These are phyloP conservation scores for Sepioteuthis lessoniana DNA, from an alignment of 2,888 invertebrate species.

Conservation along the genomic window DNA sequence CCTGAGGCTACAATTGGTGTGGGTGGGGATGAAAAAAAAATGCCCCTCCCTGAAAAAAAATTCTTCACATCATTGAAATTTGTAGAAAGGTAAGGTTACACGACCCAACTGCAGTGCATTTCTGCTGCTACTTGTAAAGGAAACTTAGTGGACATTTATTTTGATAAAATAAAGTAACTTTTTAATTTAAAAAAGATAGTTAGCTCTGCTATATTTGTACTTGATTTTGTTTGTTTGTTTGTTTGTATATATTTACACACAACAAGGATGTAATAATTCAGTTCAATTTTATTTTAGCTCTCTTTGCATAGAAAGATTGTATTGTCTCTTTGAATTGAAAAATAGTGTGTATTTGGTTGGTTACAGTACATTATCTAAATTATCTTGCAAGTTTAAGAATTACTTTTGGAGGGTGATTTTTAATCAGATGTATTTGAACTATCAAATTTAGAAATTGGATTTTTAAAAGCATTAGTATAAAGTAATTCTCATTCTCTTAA, in stretches of 20 bases:
- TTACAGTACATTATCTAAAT: not conserved
- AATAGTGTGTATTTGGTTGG: not conserved
- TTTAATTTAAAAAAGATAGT: constrained; percentile 45
- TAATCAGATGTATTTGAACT: no score
- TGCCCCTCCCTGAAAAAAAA: not conserved
- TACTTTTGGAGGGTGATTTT: no score
- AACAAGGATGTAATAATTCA: not conserved
- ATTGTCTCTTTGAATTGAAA: not conserved
- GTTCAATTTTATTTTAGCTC: not conserved
- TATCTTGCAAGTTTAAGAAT: no score
- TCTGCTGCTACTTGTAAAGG: constrained; percentile 42
- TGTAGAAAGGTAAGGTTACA: constrained; percentile 43
- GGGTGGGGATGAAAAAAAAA: not conserved
- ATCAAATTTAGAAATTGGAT: no score
- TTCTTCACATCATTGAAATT: constrained; percentile 38
- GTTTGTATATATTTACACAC: not conserved
- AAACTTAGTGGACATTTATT: constrained; percentile 45
- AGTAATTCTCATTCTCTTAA: no score
- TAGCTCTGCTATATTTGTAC: constrained; percentile 14
- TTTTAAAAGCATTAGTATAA: no score
- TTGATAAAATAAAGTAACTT: constrained; percentile 47
- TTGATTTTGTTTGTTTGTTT: not conserved
- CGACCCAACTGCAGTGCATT: constrained; percentile 38
- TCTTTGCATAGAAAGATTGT: no score
- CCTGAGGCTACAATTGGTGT: not conserved